Evolutionary conservation across 2,113 vertebrate genomes (phyloP).

Genomic region (Scytalopus superciliaris): DNA sequence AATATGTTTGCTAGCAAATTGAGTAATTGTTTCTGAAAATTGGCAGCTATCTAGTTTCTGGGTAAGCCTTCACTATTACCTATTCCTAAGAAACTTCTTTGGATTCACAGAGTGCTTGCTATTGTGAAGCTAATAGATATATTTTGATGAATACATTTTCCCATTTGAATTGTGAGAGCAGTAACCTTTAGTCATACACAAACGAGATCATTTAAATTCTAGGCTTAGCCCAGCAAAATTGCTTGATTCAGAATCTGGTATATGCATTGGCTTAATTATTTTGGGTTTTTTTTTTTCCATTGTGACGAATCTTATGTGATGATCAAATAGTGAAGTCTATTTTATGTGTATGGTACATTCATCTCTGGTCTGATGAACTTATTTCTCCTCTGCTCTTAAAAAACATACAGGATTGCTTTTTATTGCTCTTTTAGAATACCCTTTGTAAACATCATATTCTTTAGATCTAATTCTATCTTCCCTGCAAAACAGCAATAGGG

Average conservation of each 20-base stretch:
- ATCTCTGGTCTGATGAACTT: background rate
- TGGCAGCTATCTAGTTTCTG: background rate
- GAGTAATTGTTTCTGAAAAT: constrained; percentile 26
- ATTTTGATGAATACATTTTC: constrained; percentile 37
- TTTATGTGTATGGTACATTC: background rate
- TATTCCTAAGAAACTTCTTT: constrained; percentile 41
- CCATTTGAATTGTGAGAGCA: constrained; percentile 3
- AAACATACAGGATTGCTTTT: background rate
- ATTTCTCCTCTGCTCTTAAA: background rate
- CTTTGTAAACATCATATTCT: background rate
- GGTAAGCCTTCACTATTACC: background rate
- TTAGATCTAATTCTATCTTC: background rate
- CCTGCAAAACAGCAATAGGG: background rate
- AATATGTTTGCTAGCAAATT: constrained; percentile 42
- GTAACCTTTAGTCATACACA: constrained; percentile 28
- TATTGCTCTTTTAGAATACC: background rate
- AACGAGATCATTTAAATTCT: constrained; percentile 50
- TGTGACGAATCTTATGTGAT: background rate
- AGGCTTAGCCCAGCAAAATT: background rate
- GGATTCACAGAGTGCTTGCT: constrained; percentile 36
- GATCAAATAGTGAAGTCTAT: background rate
- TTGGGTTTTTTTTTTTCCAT: background rate
- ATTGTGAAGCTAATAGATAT: constrained; percentile 28
- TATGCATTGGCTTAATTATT: constrained; percentile 14
- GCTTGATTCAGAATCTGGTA: constrained; percentile 13